Percentiles rank a stretch among this genome's conserved stretches.
These are phyloP conservation scores for Graphium colonna DNA, from an alignment of 2,888 invertebrate genomes.

Conservation along the genomic window DNA sequence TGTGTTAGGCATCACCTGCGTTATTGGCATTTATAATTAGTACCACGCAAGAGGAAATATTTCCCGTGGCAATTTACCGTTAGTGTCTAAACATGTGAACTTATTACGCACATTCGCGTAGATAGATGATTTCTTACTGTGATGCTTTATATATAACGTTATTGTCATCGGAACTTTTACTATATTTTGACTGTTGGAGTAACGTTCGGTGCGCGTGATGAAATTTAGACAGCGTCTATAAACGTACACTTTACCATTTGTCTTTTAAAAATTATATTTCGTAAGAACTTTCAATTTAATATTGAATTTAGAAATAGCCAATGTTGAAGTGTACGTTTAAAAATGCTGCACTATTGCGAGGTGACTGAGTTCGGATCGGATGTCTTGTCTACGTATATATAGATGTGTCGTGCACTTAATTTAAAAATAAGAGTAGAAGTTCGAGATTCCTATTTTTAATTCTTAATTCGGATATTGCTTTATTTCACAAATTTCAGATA, in stretches of 20 bases:
- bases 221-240: slow-evolving; percentile 8
- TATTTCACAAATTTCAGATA: no score
- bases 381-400: background rate
- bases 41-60: slow-evolving; percentile 28
- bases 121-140: slow-evolving; percentile 73
- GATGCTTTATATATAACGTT: slow-evolving; percentile 64
- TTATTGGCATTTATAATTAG: slow-evolving; percentile 20
- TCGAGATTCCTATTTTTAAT: slow-evolving; percentile 12
- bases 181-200: slow-evolving; percentile 30
- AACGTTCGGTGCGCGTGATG: slow-evolving; percentile 22
- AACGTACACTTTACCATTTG: slow-evolving; percentile 1
- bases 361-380: slow-evolving; percentile 11
- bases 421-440: slow-evolving; percentile 7
- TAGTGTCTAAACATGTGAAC: slow-evolving; percentile 55
- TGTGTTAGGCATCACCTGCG: slow-evolving; percentile 8
- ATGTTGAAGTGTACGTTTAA: slow-evolving; percentile 6
- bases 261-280: background rate
- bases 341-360: slow-evolving; percentile 3
- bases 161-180: slow-evolving; percentile 43
- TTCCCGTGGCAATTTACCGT: slow-evolving; percentile 25
- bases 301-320: background rate
- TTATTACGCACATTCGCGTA: slow-evolving; percentile 76
- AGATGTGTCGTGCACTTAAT: slow-evolving; percentile 7
- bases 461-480: slow-evolving; percentile 1
- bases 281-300: background rate